Evolutionary conservation across 2,113 vertebrate species (phyloP).

Genomic region (Caranx melampygus): DNA sequence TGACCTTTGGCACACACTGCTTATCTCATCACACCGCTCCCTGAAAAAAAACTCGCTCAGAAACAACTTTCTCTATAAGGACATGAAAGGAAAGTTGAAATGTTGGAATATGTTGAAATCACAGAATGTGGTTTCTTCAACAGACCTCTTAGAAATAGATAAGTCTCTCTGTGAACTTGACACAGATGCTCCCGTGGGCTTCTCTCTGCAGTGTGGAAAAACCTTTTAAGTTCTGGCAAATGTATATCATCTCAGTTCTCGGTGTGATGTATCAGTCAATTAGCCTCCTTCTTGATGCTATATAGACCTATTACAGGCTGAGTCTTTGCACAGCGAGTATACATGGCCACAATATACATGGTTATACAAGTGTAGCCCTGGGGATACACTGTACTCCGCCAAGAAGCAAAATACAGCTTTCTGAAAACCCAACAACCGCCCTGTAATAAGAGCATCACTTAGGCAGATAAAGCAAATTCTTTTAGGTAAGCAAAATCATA

Average conservation of each 20-base stretch:
- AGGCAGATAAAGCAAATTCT: too few species aligned
- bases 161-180: conserved; percentile 35
- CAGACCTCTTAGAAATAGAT: conserved; percentile 28
- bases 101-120: conserved; percentile 42
- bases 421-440: not conserved
- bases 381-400: not conserved
- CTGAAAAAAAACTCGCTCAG: conserved; percentile 15
- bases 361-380: not conserved
- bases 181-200: conserved; percentile 27
- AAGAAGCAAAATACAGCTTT: not conserved
- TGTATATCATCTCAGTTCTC: not conserved
- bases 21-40: conserved; percentile 53
- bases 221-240: conserved; percentile 35
- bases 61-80: conserved; percentile 35
- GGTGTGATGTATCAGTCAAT: conserved; percentile 44
- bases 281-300: conserved; percentile 3
- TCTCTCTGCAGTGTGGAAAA: conserved; percentile 33
- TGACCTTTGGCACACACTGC: conserved; percentile 54
- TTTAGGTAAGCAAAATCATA: not conserved
- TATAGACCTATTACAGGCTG: conserved; percentile 5
- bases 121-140: conserved; percentile 37
- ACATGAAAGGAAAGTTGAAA: conserved; percentile 45
- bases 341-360: conserved; percentile 7
- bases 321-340: conserved; percentile 10
- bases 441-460: not conserved